These are phyloP conservation scores for Mallotus villosus DNA, from an alignment of 2,797 vertebrate genomes.

Conservation along the genomic window DNA sequence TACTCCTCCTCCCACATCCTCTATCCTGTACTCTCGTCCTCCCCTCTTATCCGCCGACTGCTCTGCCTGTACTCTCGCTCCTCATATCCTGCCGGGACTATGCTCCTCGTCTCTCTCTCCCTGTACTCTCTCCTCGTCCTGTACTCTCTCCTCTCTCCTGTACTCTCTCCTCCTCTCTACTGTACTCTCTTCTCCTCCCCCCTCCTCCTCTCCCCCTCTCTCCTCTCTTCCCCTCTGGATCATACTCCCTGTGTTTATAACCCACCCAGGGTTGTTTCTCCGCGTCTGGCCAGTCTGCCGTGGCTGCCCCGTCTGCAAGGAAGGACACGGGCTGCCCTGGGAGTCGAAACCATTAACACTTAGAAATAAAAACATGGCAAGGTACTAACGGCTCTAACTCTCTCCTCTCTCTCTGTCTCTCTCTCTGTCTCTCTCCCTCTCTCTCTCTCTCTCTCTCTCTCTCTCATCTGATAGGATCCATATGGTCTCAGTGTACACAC, in stretches of 20 bases:
- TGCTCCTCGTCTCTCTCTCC: no score
- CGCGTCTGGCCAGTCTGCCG: conserved; percentile 4
- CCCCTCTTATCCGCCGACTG: neutral
- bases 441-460: neutral
- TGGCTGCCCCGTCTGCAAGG: conserved; percentile 21
- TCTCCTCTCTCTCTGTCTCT: conserved; percentile 7
- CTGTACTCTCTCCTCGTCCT: no score
- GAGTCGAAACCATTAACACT: conserved; percentile 39
- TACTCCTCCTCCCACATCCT: no score
- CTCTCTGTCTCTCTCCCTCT: neutral
- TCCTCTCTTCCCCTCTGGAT: neutral
- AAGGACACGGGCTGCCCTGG: conserved; percentile 33
- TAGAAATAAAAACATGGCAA: conserved; percentile 24
- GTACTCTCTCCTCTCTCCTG: no score
- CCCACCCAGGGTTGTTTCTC: conserved; percentile 3
- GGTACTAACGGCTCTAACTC: no score
- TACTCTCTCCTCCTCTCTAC: no score
- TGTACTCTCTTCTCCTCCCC: no score
- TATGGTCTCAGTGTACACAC: no score
- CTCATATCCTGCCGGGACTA: no score
- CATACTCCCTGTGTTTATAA: conserved; percentile 50
- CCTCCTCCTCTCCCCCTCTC: neutral
- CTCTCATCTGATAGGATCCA: no score
- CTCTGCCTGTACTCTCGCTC: no score
- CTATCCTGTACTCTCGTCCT: no score